A percentile compares a stretch with the other conserved stretches of the same genome.
These are phyloP conservation scores for Neolamprologus modestus DNA, from an alignment of 2,113 vertebrate species.

Conservation along the genomic window DNA sequence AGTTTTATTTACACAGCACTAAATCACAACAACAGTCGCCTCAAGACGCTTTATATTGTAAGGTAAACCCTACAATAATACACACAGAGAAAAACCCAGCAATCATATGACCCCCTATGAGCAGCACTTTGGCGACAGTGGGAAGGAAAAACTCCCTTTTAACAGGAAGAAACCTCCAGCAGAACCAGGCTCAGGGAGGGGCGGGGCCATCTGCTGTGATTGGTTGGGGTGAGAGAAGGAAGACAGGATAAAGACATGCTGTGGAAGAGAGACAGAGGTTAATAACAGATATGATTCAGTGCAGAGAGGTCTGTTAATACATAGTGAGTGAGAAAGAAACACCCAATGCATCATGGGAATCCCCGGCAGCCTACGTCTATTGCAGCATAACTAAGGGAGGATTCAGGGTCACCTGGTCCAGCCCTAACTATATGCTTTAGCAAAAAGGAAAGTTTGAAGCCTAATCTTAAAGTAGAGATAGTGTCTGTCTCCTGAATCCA, in stretches of 20 bases:
- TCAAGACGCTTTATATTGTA: rapidly evolving
- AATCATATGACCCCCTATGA: not conserved
- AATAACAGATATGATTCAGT: rapidly evolving
- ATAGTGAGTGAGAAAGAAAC: rapidly evolving
- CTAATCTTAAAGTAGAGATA: not conserved
- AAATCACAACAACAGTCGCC: not conserved
- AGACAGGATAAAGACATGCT: not conserved
- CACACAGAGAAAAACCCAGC: not conserved
- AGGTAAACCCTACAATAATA: rapidly evolving
- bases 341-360: rapidly evolving
- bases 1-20: not conserved
- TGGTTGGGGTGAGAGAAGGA: not conserved
- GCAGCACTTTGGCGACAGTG: rapidly evolving
- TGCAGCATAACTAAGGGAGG: not conserved
- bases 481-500: not conserved
- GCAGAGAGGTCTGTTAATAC: rapidly evolving
- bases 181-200: not conserved
- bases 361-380: rapidly evolving
- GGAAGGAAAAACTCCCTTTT: not conserved
- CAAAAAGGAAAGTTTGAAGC: not conserved
- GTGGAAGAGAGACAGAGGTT: not conserved
- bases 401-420: not conserved
- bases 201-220: not conserved
- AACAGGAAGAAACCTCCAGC: not conserved
- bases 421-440: not conserved